phyloP scores from a whole-genome alignment of 1,140 invertebrate species.

The Globodera ellingtonae region DNA sequence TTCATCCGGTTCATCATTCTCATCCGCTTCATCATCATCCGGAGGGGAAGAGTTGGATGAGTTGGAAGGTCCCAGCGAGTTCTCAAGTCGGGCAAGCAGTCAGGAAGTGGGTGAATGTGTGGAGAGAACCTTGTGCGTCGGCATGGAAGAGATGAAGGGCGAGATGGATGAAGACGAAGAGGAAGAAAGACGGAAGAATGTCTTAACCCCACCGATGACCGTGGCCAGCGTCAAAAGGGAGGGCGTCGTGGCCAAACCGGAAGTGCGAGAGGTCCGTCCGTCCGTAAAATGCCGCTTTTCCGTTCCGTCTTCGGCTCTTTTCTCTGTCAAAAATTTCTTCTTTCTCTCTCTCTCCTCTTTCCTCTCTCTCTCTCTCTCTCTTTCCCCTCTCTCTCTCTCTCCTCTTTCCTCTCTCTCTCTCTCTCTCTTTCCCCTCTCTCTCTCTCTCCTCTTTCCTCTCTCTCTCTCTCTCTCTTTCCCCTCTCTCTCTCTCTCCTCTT shows the following conservation, averaged over 20 bases:
- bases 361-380: not conserved
- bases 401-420: too few species aligned
- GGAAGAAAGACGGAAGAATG: not conserved
- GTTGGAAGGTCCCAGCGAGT: not conserved
- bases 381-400: not conserved
- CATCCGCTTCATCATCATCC: not conserved
- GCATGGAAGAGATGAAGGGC: too few species aligned
- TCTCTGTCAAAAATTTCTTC: constrained; percentile 10
- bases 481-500: constrained; percentile 2
- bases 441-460: not conserved
- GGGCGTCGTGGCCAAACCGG: not conserved
- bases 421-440: not conserved
- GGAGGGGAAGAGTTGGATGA: not conserved
- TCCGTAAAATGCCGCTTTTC: not conserved
- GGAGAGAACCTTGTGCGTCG: too few species aligned
- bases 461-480: not conserved
- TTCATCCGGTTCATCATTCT: constrained; percentile 1
- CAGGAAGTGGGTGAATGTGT: not conserved
- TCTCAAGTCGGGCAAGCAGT: not conserved
- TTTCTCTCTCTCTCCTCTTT: not conserved
- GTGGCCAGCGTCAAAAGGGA: not conserved
- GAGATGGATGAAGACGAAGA: not conserved
- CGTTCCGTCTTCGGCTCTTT: constrained; percentile 14
- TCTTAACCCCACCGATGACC: not conserved
- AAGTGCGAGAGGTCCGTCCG: not conserved